Conservation (phyloP, 2,888 invertebrate genomes). For the Ichneumon xanthorius region DNA sequence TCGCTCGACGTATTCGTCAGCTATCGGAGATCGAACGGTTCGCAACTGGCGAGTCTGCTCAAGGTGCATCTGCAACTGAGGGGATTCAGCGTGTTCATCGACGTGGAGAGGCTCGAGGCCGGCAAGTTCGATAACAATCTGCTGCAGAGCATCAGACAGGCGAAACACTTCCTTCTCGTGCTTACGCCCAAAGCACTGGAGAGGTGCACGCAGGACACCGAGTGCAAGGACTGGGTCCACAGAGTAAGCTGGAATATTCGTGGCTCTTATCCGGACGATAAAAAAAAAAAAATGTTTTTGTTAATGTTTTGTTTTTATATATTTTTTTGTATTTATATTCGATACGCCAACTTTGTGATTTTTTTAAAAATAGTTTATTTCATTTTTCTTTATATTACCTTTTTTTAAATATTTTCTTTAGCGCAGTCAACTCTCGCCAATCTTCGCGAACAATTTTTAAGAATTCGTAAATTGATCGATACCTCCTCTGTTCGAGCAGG, state of each 20-base stretch:
- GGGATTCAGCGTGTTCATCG: slow-evolving; percentile 98
- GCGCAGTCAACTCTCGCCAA: too few species aligned
- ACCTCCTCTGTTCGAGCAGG: slow-evolving; percentile 86
- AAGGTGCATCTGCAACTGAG: slow-evolving; percentile 98
- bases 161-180: slow-evolving; percentile 98
- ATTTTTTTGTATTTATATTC: too few species aligned
- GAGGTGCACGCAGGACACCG: slow-evolving; percentile 95
- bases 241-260: slow-evolving; percentile 88
- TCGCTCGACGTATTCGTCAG: slow-evolving; percentile 99
- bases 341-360: too few species aligned
- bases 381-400: too few species aligned
- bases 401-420: too few species aligned
- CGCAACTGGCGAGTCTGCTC: slow-evolving; percentile 96
- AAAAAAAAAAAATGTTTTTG: slow-evolving; percentile 2
- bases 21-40: slow-evolving; percentile 98
- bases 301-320: slow-evolving; percentile 6
- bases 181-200: slow-evolving; percentile 98
- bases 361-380: too few species aligned
- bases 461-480: slow-evolving; percentile 24
- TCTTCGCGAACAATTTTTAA: too few species aligned
- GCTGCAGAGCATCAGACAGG: slow-evolving; percentile 97
- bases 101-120: slow-evolving; percentile 98
- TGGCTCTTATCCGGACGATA: too few species aligned
- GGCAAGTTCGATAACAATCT: slow-evolving; percentile 99
- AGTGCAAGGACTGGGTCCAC: slow-evolving; percentile 99